A percentile compares a stretch with the other conserved stretches of the same genome.
These are phyloP conservation scores for Phrixothrix hirtus DNA, from an alignment of 2,888 invertebrate species.

Conservation along the genomic window DNA sequence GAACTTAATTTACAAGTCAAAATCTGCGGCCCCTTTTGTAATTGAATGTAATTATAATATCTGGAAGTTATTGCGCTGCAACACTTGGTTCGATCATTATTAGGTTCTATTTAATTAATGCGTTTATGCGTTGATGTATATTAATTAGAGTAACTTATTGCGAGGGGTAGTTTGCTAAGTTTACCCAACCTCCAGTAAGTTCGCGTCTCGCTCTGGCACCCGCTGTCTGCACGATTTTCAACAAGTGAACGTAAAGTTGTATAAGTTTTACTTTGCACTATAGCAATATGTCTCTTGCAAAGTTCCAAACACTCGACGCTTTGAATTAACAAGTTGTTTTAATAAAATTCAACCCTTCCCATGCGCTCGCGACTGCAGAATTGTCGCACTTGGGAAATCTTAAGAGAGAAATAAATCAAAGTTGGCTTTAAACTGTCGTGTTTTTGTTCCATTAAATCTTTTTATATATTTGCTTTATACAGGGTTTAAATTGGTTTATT, in stretches of 20 bases:
- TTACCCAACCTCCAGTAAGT: constrained; percentile 33
- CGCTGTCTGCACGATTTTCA: constrained; percentile 31
- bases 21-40: constrained; percentile 31
- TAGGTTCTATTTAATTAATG: constrained; percentile 56
- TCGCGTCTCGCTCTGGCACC: constrained; percentile 36
- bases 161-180: constrained; percentile 37
- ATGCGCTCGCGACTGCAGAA: constrained; percentile 43
- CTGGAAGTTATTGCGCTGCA: constrained; percentile 42
- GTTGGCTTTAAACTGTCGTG: constrained; percentile 42
- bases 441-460: constrained; percentile 6
- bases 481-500: constrained; percentile 1
- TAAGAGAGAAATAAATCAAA: constrained; percentile 53
- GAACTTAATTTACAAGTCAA: constrained; percentile 33
- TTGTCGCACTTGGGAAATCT: constrained; percentile 50
- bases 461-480: constrained; percentile 4
- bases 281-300: constrained; percentile 47
- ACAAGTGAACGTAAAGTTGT: constrained; percentile 45
- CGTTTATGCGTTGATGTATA: constrained; percentile 58
- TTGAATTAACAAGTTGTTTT: constrained; percentile 59
- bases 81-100: constrained; percentile 57
- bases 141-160: constrained; percentile 57
- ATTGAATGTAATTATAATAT: constrained; percentile 36
- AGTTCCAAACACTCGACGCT: constrained; percentile 52
- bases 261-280: constrained; percentile 50
- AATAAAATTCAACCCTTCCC: constrained; percentile 56